Conservation (phyloP, 1,140 invertebrate genomes). For the Philotrypesis tridentata region DNA sequence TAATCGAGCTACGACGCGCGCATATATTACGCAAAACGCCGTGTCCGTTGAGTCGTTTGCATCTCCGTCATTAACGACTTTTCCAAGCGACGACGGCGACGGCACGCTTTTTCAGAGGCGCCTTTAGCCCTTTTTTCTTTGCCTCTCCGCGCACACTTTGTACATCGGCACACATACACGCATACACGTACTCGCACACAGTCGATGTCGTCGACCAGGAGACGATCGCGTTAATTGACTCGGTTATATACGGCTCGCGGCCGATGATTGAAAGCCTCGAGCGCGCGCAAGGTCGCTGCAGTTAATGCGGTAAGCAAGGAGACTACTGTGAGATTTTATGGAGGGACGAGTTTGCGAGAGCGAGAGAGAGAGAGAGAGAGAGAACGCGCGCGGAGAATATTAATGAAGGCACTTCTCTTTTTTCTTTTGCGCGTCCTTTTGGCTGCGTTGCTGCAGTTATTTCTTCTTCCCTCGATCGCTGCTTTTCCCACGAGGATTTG, state of each 20-base stretch:
- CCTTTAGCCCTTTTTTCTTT: constrained; percentile 1
- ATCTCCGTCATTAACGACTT: constrained; percentile 14
- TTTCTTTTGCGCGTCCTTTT: constrained; percentile 14
- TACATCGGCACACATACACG: no score
- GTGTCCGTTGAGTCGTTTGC: not conserved
- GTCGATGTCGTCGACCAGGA: not conserved
- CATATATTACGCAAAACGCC: not conserved
- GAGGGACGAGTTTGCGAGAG: constrained; percentile 22
- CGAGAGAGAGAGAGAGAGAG: no score
- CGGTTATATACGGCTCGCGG: not conserved
- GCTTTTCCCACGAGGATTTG: not conserved
- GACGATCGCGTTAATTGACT: constrained; percentile 45
- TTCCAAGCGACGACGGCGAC: no score
- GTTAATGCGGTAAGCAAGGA: not conserved
- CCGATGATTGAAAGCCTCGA: constrained; percentile 33
- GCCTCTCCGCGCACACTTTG: not conserved
- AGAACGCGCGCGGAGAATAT: constrained; percentile 20
- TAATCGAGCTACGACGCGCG: not conserved
- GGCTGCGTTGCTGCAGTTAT: not conserved
- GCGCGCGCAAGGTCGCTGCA: constrained; percentile 6
- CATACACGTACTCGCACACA: no score
- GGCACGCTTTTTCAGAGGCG: constrained; percentile 5
- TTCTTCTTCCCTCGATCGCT: not conserved
- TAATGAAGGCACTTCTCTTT: constrained; percentile 17
- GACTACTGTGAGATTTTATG: constrained; percentile 12